Evolutionary conservation across 2,113 vertebrate genomes (phyloP).

Genomic region (Dolichotis patagonum): DNA sequence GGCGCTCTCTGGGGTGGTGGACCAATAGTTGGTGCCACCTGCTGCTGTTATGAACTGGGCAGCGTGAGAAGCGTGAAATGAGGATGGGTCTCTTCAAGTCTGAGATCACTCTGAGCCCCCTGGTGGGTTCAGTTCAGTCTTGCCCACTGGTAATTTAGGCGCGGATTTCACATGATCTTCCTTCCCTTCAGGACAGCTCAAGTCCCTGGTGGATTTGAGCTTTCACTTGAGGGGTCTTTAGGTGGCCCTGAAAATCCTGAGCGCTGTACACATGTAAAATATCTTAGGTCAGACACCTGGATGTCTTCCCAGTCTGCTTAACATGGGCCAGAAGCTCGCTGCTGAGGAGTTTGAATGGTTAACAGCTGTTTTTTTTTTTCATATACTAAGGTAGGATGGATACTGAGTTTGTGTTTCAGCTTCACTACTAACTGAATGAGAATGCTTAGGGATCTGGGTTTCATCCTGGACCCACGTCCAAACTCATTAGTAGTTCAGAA

Average conservation of each 20-base stretch:
- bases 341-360: not conserved
- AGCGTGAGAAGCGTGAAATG: not conserved
- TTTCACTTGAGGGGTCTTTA: not conserved
- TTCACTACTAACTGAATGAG: not conserved
- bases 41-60: not conserved
- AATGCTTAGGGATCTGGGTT: not conserved
- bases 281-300: not conserved
- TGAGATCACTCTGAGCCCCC: not conserved
- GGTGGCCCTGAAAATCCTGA: not conserved
- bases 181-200: not conserved
- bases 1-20: not conserved
- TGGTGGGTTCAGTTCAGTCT: not conserved
- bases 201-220: not conserved
- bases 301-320: not conserved
- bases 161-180: not conserved
- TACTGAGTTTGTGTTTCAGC: not conserved
- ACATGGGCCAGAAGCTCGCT: not conserved
- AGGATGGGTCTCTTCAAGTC: not conserved
- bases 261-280: not conserved
- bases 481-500: not conserved
- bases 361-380: not conserved
- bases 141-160: no score
- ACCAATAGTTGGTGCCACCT: accelerated
- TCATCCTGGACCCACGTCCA: not conserved
- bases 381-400: not conserved